A percentile compares a stretch with the other conserved stretches of the same genome.
Evolutionary conservation across 2,113 vertebrate species (phyloP).

Genomic region (Erythrolamprus reginae): DNA sequence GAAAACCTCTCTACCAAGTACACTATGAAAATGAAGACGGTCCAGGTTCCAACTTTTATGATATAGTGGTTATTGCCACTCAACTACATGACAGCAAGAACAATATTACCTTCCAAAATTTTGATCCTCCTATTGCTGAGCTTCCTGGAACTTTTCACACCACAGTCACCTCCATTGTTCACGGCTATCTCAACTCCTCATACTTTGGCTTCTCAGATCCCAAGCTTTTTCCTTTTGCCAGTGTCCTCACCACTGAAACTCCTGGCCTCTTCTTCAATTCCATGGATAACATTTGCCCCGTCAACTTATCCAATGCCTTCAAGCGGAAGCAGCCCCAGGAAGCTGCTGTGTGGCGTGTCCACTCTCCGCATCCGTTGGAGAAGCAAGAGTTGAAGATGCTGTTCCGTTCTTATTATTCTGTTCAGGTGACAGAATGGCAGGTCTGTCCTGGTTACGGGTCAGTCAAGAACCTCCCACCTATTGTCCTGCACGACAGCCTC

Average conservation of each 20-base stretch:
- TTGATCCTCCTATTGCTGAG: constrained; percentile 69
- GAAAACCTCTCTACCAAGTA: constrained; percentile 79
- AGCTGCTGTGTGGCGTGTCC: constrained; percentile 89
- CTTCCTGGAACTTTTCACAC: constrained; percentile 79
- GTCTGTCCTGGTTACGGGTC: constrained; percentile 81
- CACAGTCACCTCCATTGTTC: constrained; percentile 85
- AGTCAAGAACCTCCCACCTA: constrained; percentile 70
- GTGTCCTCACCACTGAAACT: constrained; percentile 83
- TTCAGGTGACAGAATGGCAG: constrained; percentile 90
- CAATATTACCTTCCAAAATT: constrained; percentile 80
- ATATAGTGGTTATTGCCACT: constrained; percentile 87
- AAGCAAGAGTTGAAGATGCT: constrained; percentile 89
- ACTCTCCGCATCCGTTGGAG: constrained; percentile 79
- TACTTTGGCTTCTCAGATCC: constrained; percentile 92
- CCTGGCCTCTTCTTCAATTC: constrained; percentile 83
- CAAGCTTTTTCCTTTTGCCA: constrained; percentile 90
- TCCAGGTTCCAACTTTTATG: constrained; percentile 75
- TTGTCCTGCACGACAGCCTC: constrained; percentile 86
- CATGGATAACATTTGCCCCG: constrained; percentile 86
- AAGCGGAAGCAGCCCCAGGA: constrained; percentile 93
- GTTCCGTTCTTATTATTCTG: constrained; percentile 96
- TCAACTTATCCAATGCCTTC: constrained; percentile 85
- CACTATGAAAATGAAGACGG: constrained; percentile 69
- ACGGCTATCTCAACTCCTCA: constrained; percentile 95
- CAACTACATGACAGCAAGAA: constrained; percentile 78